Base-by-base conservation (phyloP, 2,113 vertebrate species). In the Eublepharis macularius region DNA sequence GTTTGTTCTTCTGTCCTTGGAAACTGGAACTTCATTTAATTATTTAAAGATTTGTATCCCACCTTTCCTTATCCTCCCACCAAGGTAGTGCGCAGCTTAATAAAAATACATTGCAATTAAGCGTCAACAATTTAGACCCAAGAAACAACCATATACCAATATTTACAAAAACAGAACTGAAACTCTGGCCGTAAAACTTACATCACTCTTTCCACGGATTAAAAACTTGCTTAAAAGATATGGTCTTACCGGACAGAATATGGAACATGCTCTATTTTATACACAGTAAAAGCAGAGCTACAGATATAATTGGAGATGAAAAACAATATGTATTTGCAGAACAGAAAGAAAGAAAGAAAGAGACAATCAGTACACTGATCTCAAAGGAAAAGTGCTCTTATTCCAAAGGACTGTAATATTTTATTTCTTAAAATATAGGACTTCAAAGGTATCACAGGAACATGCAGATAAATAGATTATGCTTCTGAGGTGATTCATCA, bases 401-500 rank as follows among this genome's bases (percentile, higher is more conserved):
- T 92, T 89, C 87, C 78, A 92, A 70, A 87, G 75, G 24, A 86
- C 72, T 87, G 83, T 57, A 87, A 90, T 69, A 65, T 79, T 82
- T 88, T 43, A 81, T 84, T 93, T 89, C 83, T 63, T 1, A 45
- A 92, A 89, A 83, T 80, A 79, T 1, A 73, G 41, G 74, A 90
- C 90, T 93, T 94, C 86, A 93, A 94, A 89, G 83, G 2, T 45
- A 90, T 91, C 86, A 57, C 51, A 88, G 86, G 89, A 82, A 91
- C 89, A 77, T 89, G 68, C 78, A 88, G 84, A 94, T 94, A 89
- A 90, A 92, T 74, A 80, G 34, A 93, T 80, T 90, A 84, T 82
- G 81, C 70, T 89, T 82, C 68, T 85, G 54, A 75, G 90, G 49
- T 80, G 80, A 87, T 76, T 94, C 70, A 90, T 89, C 73, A 91